These are phyloP conservation scores for Myotis daubentonii DNA, from an alignment of 2,797 vertebrate species.

Conservation along the genomic window DNA sequence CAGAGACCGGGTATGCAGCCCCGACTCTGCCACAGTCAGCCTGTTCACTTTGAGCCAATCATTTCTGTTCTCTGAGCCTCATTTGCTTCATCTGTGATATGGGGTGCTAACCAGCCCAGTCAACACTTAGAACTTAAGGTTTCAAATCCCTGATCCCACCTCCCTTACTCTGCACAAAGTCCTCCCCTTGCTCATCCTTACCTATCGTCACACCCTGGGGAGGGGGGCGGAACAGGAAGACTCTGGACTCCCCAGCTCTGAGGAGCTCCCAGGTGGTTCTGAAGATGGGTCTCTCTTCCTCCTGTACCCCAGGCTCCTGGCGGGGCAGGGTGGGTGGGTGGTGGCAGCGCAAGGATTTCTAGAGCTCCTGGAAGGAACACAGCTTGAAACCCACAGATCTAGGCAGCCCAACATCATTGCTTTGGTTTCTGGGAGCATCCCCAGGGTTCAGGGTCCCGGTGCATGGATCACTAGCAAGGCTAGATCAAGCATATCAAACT, in stretches of 20 bases:
- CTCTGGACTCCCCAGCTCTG: not conserved
- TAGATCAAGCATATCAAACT: too few relatives aligned
- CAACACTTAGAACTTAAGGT: not conserved
- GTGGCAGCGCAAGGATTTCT: not conserved
- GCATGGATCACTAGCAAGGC: not conserved
- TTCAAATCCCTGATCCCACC: too few relatives aligned
- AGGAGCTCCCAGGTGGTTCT: not conserved
- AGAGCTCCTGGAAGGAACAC: not conserved
- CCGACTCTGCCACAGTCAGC: not conserved
- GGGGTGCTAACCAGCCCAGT: not conserved
- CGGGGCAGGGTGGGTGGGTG: fast-evolving
- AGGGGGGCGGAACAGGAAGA: not conserved
- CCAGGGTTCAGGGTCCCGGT: not conserved
- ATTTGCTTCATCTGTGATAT: not conserved
- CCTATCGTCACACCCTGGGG: fast-evolving
- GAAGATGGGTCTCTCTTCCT: not conserved
- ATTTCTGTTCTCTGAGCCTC: not conserved
- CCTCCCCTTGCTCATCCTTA: not conserved
- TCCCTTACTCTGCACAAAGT: not conserved
- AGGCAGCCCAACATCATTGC: not conserved
- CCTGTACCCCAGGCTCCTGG: not conserved
- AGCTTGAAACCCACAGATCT: not conserved
- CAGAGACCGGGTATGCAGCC: not conserved
- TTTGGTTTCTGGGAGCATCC: not conserved
- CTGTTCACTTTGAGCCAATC: not conserved